A percentile compares a stretch with the other conserved stretches of the same genome.
These are phyloP conservation scores for Kuschelorhynchus macadamiae DNA, from an alignment of 2,888 invertebrate genomes.

Conservation along the genomic window DNA sequence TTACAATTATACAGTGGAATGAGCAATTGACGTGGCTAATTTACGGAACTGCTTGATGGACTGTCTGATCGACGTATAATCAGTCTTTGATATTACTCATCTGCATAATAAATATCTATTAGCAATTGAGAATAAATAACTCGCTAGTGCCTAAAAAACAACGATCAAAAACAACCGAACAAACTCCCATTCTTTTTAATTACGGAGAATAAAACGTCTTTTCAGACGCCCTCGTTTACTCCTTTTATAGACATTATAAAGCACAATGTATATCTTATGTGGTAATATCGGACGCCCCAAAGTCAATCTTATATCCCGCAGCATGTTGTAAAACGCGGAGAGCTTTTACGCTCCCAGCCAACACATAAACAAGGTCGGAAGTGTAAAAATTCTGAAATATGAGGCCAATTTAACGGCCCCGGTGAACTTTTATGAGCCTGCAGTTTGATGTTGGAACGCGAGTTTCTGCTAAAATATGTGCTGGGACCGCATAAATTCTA, in stretches of 20 bases:
- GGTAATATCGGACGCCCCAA: slow-evolving; percentile 22
- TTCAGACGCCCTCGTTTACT: no score
- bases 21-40: no score
- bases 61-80: no score
- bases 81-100: no score
- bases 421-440: slow-evolving; percentile 41
- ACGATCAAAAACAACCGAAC: no score
- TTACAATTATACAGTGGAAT: no score
- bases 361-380: slow-evolving; percentile 45
- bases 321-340: slow-evolving; percentile 40
- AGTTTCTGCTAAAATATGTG: slow-evolving; percentile 33
- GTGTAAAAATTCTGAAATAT: slow-evolving; percentile 50
- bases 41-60: no score
- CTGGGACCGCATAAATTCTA: slow-evolving; percentile 41
- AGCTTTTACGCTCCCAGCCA: slow-evolving; percentile 41
- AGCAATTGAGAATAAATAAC: no score
- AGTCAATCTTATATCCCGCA: slow-evolving; percentile 41
- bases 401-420: slow-evolving; percentile 47
- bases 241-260: slow-evolving; percentile 27
- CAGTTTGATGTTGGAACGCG: slow-evolving; percentile 29
- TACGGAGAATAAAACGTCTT: no score
- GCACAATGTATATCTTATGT: slow-evolving; percentile 15
- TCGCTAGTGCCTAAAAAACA: no score
- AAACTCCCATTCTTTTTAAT: no score
- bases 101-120: no score